A percentile compares a stretch with the other conserved stretches of the same genome.
phyloP scores from a whole-genome alignment of 2,888 invertebrate species.

The Epiblema foenella region DNA sequence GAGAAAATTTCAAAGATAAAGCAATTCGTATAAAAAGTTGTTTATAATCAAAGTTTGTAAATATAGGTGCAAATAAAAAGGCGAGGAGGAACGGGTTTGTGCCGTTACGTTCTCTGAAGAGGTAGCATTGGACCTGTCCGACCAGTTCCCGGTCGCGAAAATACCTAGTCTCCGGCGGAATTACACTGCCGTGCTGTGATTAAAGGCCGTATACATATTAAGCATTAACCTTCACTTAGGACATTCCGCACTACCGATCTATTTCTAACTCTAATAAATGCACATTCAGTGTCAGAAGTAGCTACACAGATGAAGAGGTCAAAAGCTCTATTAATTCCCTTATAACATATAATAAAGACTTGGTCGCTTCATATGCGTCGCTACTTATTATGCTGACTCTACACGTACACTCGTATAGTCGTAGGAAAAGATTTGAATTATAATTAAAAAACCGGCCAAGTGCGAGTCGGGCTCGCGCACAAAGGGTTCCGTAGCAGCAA shows the following conservation, averaged over 20 bases:
- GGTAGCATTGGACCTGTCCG: constrained; percentile 56
- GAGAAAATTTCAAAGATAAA: background rate
- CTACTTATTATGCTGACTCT: too few species aligned
- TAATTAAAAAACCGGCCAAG: too few species aligned
- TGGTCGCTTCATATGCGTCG: too few species aligned
- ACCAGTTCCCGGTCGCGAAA: constrained; percentile 34
- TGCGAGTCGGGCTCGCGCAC: too few species aligned
- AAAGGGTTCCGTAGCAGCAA: too few species aligned
- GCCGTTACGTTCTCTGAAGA: constrained; percentile 74
- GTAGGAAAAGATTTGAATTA: too few species aligned
- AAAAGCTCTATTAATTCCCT: too few species aligned
- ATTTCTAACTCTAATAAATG: background rate
- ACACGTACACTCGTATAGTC: too few species aligned
- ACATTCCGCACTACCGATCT: background rate
- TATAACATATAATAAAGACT: too few species aligned
- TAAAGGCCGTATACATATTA: constrained; percentile 17
- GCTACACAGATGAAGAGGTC: too few species aligned
- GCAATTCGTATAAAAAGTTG: constrained; percentile 18
- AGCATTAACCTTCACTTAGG: constrained; percentile 1
- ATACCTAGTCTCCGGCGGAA: constrained; percentile 23
- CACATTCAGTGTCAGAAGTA: too few species aligned
- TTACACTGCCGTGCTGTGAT: constrained; percentile 2
- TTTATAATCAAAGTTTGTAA: constrained; percentile 63
- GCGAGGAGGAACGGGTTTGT: constrained; percentile 72
- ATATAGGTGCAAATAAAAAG: constrained; percentile 56